Base-by-base conservation (phyloP, 23 tunicate genomes). In the Halocynthia aurantium region DNA sequence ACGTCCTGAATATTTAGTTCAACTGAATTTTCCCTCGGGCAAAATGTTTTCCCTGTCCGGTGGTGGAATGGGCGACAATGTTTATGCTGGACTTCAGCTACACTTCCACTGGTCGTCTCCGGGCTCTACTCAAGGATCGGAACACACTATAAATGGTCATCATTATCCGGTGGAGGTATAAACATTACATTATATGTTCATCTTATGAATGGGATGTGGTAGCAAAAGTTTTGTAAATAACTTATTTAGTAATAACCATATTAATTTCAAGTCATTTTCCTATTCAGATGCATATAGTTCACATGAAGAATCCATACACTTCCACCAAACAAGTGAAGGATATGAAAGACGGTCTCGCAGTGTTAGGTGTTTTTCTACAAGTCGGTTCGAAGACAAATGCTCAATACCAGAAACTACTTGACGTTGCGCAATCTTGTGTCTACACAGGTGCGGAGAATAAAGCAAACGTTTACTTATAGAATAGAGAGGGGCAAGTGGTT, bases 231-330 rank as follows among this genome's bases (percentile, higher is more conserved):
- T n/a, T 58, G 44, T 31, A 31, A 31, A 31, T 31, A 58, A 13
- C 63, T 13, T 5, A 2, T 58, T 13, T 1, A 15, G 63, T 58
- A n/a, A 58, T n/a, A 58, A 58, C 63, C 15, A 4, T 58, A 58
- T 58, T 15, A 58, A 58, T 13, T 58, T 58, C 17, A n/a, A 58
- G 4, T 58, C 17, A n/a, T 13, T 58, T 13, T n/a, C 15, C 15
- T 58, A 58, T 58, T 1, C 80, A 92, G 98, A 82, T 92, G 88
- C 98, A 92, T 44, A 92, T 92, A 61, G 98, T 92, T 52, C 98
- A 92, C 71, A 92, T 92, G 8, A 92, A 92, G 69, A 80, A 86
- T 15, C 83, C 88, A 5, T 82, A 78, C 76, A 75, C 79, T 7
- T 73, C 71, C 22, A 6, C 79, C 10, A 85, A 77, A n/a, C 76